phyloP scores from a whole-genome alignment of 2,113 vertebrate genomes.

The Corythoichthys haematopterus region DNA sequence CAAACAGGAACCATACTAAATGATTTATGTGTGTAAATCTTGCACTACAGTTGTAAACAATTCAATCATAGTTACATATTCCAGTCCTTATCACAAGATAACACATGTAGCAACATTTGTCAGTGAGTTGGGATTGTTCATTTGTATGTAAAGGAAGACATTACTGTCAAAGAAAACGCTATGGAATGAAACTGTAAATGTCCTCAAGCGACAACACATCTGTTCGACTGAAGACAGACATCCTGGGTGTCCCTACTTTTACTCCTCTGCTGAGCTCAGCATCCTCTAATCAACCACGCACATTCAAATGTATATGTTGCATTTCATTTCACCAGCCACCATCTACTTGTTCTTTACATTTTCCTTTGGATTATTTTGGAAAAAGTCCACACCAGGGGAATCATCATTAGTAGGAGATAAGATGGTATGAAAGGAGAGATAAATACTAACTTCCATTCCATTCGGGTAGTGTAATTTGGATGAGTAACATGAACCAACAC shows the following conservation, averaged over 20 bases:
- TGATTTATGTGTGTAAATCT: not conserved
- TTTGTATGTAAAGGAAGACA: conserved; percentile 15
- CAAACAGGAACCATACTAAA: too few species aligned
- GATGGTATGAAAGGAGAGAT: not conserved
- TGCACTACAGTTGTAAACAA: not conserved
- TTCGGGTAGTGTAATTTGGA: conserved; percentile 17
- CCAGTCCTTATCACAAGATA: conserved; percentile 15
- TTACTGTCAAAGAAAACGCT: conserved; percentile 8
- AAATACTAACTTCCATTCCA: conserved; percentile 24
- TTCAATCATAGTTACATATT: not conserved
- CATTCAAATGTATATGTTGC: not conserved
- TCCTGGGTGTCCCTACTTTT: conserved; percentile 13
- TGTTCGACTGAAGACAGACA: conserved; percentile 28
- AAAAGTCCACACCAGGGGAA: not conserved
- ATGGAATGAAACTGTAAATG: conserved; percentile 7
- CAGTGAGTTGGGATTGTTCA: conserved; percentile 8
- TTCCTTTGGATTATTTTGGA: not conserved
- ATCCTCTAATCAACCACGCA: conserved; percentile 9
- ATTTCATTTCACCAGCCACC: not conserved
- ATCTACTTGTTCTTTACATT: not conserved
- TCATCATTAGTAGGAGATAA: not conserved
- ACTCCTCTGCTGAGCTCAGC: conserved; percentile 10
- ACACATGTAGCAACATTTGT: conserved; percentile 15
- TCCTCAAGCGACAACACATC: conserved; percentile 40
- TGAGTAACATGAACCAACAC: conserved; percentile 39